Conservation (phyloP, 2,797 vertebrate genomes). For the Rhinatrema bivittatum region DNA sequence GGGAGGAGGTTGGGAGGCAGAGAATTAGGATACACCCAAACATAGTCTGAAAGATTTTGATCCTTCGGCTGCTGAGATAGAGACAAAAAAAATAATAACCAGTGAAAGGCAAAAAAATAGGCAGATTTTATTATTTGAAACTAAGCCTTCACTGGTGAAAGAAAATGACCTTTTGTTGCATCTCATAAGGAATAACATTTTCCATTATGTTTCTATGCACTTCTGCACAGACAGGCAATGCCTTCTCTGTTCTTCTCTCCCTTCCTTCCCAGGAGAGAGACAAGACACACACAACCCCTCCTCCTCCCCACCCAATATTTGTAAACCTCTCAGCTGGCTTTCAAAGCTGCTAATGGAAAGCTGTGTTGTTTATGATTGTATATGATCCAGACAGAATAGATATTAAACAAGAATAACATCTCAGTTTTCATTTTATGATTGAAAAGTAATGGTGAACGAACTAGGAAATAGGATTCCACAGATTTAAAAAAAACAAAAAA, state of each 20-base stretch:
- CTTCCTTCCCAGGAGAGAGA: neutral
- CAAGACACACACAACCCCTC: neutral
- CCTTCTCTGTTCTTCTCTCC: neutral
- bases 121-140: conserved; percentile 40
- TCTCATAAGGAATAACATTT: conserved; percentile 34
- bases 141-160: conserved; percentile 1
- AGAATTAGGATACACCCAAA: neutral
- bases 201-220: neutral
- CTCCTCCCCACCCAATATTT: neutral
- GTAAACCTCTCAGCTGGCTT: too few species aligned
- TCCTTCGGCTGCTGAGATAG: conserved; percentile 4
- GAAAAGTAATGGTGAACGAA: too few species aligned
- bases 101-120: conserved; percentile 15
- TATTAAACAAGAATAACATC: too few species aligned
- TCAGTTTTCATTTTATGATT: too few species aligned
- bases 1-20: neutral
- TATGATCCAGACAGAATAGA: too few species aligned
- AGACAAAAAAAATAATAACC: neutral
- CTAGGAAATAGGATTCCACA: too few species aligned
- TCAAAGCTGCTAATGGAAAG: too few species aligned
- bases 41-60: too few species aligned
- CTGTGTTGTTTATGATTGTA: too few species aligned
- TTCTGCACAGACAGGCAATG: neutral
- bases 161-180: conserved; percentile 26
- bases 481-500: too few species aligned